Evolutionary conservation across 2,888 invertebrate genomes (phyloP), one percentile per base, ranked within the genome.

Genomic region (Adelphocoris suturalis): DNA sequence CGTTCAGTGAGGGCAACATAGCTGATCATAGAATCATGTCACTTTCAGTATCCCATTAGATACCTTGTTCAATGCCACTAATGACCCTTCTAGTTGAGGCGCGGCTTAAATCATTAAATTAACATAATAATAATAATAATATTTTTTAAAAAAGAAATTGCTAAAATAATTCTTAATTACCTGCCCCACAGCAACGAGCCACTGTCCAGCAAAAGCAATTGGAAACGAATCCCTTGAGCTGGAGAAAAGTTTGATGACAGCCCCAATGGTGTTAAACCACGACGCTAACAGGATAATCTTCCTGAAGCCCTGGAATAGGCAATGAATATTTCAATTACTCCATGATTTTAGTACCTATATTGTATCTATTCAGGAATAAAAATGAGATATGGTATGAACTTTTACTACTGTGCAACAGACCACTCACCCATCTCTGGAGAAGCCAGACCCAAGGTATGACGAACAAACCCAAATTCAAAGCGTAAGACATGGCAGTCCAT

Each of bases 401-500:
- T n/a, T n/a, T n/a, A n/a, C n/a, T n/a, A n/a, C n/a, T 37, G 7
- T 7, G 7, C 37, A 37, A 37, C 37, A 7, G 37, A 37, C 7
- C 37, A 90, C 96, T 96, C 93, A 98, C 99, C 94, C 96, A 96
- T 95, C 96, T 97, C 93, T 99, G 98, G 92, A 99, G 95, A 90
- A 99, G 95, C 96, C 97, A 99, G 93, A 98, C 98, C 46, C 97
- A 99, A 0, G 99, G 99, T 93, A 99, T 98, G 92, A 99, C 98
- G 92, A 99, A 96, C 9, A 99, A 98, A 92, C 99, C 98, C 94
- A 99, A 99, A 3, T 97, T 95, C 92, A 98, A 95, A 99, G 99
- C 99, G 94, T 97, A 99, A 92, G 99, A 96, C 97, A 99, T 97
- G 68, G 99, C 98, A 28, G 99, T 97, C 98, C 98, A 99, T 93